Evolutionary conservation across 2,888 invertebrate genomes (phyloP).

Genomic region (Ctenicera cuprea): DNA sequence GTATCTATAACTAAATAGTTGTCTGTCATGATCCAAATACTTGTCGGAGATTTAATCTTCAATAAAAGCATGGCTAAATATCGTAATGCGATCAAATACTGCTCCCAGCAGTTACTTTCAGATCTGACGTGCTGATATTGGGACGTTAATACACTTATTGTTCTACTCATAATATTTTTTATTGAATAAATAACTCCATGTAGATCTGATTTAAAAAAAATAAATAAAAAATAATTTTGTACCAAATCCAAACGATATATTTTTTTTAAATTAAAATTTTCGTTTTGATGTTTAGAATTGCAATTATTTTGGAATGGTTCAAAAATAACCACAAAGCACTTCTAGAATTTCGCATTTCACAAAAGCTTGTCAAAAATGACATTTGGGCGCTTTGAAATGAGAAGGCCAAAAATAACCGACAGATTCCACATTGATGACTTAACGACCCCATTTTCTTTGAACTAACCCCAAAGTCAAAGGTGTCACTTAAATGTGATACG

Average conservation of each 20-base stretch:
- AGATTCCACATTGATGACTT: slow-evolving; percentile 5
- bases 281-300: too few species aligned
- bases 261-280: too few species aligned
- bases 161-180: slow-evolving; percentile 24
- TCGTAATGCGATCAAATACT: slow-evolving; percentile 68
- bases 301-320: too few species aligned
- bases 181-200: too few species aligned
- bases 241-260: not conserved
- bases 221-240: not conserved
- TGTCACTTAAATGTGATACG: slow-evolving; percentile 11
- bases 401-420: slow-evolving; percentile 22
- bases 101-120: slow-evolving; percentile 57
- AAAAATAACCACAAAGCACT: slow-evolving; percentile 4
- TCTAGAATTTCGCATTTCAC: slow-evolving; percentile 19
- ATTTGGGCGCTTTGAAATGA: slow-evolving; percentile 11
- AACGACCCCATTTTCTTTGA: slow-evolving; percentile 3
- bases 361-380: slow-evolving; percentile 38
- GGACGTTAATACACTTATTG: slow-evolving; percentile 42
- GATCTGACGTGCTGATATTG: slow-evolving; percentile 45
- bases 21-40: slow-evolving; percentile 64
- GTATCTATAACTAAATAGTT: slow-evolving; percentile 64
- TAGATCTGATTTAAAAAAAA: too few species aligned
- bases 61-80: slow-evolving; percentile 69
- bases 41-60: slow-evolving; percentile 67
- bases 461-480: not conserved